phyloP scores from a whole-genome alignment of 1,140 invertebrate species.

The Eupristina koningsbergeri region DNA sequence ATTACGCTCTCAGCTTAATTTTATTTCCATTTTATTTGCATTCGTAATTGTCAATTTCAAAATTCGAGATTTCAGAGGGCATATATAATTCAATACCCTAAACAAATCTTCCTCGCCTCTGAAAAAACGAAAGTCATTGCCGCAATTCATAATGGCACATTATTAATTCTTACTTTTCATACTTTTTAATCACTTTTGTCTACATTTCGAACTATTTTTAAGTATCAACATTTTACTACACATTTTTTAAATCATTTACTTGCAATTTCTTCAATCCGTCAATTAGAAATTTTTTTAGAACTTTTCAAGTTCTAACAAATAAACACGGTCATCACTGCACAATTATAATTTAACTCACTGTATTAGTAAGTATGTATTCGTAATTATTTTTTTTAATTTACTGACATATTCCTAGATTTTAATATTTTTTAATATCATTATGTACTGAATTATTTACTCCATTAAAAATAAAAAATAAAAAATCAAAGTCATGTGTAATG shows the following conservation, averaged over 20 bases:
- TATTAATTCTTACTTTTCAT: constrained; percentile 8
- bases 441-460: no score
- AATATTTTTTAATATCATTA: neutral
- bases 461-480: neutral
- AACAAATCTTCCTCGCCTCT: neutral
- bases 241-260: neutral
- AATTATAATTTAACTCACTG: neutral
- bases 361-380: no score
- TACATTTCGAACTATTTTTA: constrained; percentile 8
- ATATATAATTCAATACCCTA: neutral
- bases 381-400: neutral
- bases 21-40: neutral
- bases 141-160: constrained; percentile 8
- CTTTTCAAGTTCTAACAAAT: constrained; percentile 17
- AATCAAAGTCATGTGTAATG: neutral
- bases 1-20: neutral
- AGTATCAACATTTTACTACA: neutral
- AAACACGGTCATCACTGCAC: constrained; percentile 20
- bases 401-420: neutral
- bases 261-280: neutral
- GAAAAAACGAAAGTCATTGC: neutral
- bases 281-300: neutral
- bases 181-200: neutral
- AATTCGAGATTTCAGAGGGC: neutral
- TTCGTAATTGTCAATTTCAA: neutral